phyloP scores from a whole-genome alignment of 2,113 vertebrate genomes.

The Plecotus auritus region DNA sequence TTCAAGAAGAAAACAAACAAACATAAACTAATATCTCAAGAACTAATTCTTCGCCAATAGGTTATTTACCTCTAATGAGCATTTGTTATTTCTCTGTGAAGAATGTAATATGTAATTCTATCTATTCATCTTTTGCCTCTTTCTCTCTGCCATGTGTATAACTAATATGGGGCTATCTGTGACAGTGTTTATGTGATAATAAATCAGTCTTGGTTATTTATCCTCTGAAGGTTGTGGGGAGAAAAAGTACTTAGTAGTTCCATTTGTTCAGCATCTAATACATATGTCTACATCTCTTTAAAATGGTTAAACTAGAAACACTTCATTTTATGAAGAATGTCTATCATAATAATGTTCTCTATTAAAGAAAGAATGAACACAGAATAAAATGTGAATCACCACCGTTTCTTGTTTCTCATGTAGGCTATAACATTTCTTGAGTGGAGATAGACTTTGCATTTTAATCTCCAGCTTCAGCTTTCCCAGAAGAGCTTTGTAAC shows the following conservation, averaged over 20 bases:
- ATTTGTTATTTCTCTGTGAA: background rate
- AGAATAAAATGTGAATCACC: background rate
- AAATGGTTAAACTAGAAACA: background rate
- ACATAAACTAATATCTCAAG: background rate
- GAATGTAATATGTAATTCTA: background rate
- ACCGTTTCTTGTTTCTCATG: background rate
- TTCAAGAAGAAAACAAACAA: background rate
- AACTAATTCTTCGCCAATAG: background rate
- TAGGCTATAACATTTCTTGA: background rate
- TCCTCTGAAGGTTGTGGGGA: background rate
- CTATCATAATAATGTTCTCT: background rate
- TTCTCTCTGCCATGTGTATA: background rate
- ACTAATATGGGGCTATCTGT: background rate
- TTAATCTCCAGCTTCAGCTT: background rate
- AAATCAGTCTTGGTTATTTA: background rate
- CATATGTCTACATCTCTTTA: background rate
- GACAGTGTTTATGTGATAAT: background rate
- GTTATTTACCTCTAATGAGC: background rate
- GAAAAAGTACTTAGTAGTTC: background rate
- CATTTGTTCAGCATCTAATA: background rate
- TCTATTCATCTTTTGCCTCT: background rate
- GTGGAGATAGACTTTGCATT: background rate
- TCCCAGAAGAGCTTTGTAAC: background rate
- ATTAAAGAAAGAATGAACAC: background rate
- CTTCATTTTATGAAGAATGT: background rate